Base-by-base conservation (phyloP, 2,797 vertebrate genomes). In the Micrastur ruficollis region DNA sequence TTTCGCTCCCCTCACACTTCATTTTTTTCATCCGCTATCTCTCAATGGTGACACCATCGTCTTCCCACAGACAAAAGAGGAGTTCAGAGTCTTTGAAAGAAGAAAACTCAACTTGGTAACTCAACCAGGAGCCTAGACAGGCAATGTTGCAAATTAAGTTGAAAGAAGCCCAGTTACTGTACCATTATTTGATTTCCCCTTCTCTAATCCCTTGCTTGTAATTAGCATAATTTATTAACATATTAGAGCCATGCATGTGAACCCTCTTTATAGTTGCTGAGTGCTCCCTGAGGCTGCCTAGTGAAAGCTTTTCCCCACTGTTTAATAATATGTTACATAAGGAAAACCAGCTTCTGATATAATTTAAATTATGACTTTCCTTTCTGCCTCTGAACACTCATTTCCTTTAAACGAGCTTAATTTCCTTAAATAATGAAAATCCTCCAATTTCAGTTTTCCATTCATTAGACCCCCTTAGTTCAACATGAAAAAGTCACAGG, bases 351-450 rank as follows among this genome's bases (percentile, higher is more conserved):
- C 96, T 97, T 97, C 95, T 97, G 97, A 97, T 97, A 98, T 94
- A 92, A 96, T 96, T 97, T 97, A 97, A 97, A 97, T 97, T 97
- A 97, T 95, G 91, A 95, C 95, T 96, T 97, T 97, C 94, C 74
- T 96, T 92, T 98, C 81, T 92, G 94, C 93, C 83, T 97, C 95
- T 72, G 93, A 97, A 95, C 92, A 89, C 93, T 93, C 90, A 89
- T 95, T 97, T 98, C 95, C 96, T 97, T 94, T 88, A 73, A 97
- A 79, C 1, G 66, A 86, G 75, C 86, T 97, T 96, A 90, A 95
- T 97, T 97, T 96, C 93, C 97, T 95, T 97, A 96, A 97, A 96
- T 95, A 95, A 97, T 86, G 93, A 97, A 92, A 96, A 95, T 89
- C 95, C 80, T 82, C 84, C 68, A 19, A 31, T 95, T 95, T 88